Conservation (phyloP, 2,888 invertebrate species). For the Lycocerus yunnanus region DNA sequence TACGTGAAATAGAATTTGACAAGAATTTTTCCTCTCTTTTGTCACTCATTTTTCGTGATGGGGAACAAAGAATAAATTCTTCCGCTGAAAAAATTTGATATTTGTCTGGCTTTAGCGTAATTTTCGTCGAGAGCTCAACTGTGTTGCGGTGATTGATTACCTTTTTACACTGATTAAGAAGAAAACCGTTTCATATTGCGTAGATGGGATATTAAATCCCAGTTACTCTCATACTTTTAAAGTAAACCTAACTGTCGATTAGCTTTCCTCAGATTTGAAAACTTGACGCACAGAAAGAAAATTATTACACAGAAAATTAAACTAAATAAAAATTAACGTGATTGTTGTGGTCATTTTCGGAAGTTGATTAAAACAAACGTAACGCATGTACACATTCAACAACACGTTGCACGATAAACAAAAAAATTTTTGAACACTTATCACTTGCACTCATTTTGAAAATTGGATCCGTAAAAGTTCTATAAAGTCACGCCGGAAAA, state of each 20-base stretch:
- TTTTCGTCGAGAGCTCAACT: background rate
- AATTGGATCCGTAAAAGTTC: background rate
- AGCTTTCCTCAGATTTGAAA: background rate
- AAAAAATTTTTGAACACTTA: slow-evolving; percentile 18
- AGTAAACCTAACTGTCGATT: background rate
- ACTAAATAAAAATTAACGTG: background rate
- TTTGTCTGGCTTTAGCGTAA: background rate
- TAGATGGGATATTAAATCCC: background rate
- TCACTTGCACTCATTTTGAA: slow-evolving; percentile 19
- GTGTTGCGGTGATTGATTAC: background rate
- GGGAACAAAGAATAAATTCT: background rate
- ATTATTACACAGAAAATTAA: background rate
- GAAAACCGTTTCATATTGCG: background rate
- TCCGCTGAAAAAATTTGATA: background rate
- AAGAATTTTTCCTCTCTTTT: background rate
- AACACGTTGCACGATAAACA: slow-evolving; percentile 16
- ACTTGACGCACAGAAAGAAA: background rate
- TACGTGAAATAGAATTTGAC: background rate
- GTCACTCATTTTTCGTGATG: background rate
- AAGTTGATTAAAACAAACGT: slow-evolving; percentile 13
- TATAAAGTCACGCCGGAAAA: background rate
- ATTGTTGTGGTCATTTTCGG: background rate
- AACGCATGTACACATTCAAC: slow-evolving; percentile 18
- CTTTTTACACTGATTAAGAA: background rate
- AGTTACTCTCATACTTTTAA: background rate